A percentile compares a stretch with the other conserved stretches of the same genome.
phyloP scores from a whole-genome alignment of 2,888 invertebrate genomes.

The Celastrina argiolus region DNA sequence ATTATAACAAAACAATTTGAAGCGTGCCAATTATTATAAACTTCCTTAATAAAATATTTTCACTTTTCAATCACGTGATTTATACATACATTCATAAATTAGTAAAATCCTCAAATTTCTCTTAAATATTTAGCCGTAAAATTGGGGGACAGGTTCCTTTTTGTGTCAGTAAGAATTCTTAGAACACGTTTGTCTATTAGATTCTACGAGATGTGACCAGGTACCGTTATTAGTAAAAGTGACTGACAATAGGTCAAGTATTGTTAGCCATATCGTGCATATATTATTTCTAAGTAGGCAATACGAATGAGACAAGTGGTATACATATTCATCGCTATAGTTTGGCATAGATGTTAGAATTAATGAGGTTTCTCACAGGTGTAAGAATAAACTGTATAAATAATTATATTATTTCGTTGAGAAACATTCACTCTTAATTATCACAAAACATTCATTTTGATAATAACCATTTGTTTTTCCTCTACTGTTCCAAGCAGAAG shows the following conservation, averaged over 20 bases:
- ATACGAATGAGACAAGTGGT: constrained; percentile 40
- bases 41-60: neutral
- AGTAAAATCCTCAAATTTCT: constrained; percentile 16
- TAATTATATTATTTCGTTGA: neutral
- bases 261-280: constrained; percentile 43
- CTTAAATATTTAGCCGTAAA: constrained; percentile 5
- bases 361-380: neutral
- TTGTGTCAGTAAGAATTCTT: constrained; percentile 49
- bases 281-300: constrained; percentile 43
- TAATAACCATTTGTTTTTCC: no score
- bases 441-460: neutral
- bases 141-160: constrained; percentile 46
- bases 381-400: neutral
- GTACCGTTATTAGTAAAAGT: constrained; percentile 58
- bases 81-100: neutral
- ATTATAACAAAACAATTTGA: neutral
- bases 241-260: constrained; percentile 52
- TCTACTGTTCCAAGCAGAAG: no score
- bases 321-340: neutral
- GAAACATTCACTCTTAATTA: neutral
- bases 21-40: neutral
- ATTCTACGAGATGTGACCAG: constrained; percentile 39
- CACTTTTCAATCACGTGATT: constrained; percentile 6
- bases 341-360: neutral
- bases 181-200: constrained; percentile 18